phyloP scores from a whole-genome alignment of 1,140 invertebrate species.

The Dolichoris vasculosae region DNA sequence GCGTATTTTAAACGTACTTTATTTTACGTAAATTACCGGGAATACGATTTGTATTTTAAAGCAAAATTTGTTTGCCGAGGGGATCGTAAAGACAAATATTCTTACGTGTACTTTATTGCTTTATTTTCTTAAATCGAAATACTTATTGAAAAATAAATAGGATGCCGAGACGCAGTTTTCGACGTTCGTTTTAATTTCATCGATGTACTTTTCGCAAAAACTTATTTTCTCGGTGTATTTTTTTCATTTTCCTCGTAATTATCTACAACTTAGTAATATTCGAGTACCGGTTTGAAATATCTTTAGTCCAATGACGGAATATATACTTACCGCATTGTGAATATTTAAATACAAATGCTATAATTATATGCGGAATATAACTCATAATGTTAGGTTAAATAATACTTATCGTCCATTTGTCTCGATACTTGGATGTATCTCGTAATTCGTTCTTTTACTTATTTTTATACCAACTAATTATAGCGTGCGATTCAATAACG shows the following conservation, averaged over 20 bases:
- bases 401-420: neutral
- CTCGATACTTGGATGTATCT: neutral
- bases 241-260: neutral
- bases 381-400: neutral
- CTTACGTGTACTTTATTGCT: neutral
- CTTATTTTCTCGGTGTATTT: neutral
- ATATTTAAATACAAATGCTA: constrained; percentile 5
- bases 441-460: neutral
- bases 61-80: neutral
- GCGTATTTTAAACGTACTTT: neutral
- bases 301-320: neutral
- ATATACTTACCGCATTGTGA: neutral
- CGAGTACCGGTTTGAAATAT: constrained; percentile 8
- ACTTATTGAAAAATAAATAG: neutral
- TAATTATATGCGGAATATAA: neutral
- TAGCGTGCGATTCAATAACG: neutral
- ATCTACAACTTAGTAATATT: neutral
- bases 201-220: neutral
- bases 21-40: neutral
- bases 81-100: neutral
- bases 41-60: neutral
- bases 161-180: neutral
- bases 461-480: neutral
- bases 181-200: neutral
- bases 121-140: neutral